Base-by-base conservation (phyloP, 2,888 invertebrate species). In the Stratiomys singularior region DNA sequence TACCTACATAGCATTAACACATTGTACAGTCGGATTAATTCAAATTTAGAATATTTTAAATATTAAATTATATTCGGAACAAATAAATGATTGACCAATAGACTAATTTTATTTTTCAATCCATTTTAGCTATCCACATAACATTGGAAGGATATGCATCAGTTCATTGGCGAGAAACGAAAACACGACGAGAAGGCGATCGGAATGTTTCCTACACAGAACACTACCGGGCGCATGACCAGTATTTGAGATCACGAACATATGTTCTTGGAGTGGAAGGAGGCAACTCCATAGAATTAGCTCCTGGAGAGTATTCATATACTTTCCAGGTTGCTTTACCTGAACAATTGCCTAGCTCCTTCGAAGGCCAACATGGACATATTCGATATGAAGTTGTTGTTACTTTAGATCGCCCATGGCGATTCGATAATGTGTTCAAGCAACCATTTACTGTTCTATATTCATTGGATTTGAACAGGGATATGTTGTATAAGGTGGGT, bases 361-460 rank as follows among this genome's bases (percentile, higher is more conserved):
- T 94, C 84, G 93, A 92, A 83, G 93, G 93, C 1, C 88, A 91
- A 82, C 88, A 88, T 87, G 94, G 96, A 0, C 90, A 92, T 84
- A 90, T 96, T 25, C 90, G 93, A 44, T 96, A 96, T 84, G 92
- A 91, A 13, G 90, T 94, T 11, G 93, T 93, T 84, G 92, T 93
- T 11, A 92, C 91, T 0, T 88, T 96, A 27, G 96, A 96, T 85
- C 90, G 94, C 11, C 94, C 96, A 1, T 94, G 94, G 92, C 94
- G 94, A 82, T 93, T 93, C 86, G 95, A 96, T 86, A 93, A 94
- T 82, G 93, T 92, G 79, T 91, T 92, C n/a, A 94, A 94, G 85
- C 90, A 90, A 83, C 91, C 92, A 3, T 94, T 95, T 83, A 93
- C 92, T 63, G 91, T 95, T n/a, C 89, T 93, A 76, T 91, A 92